Conservation (phyloP, 2,888 invertebrate genomes). For the Bursaphelenchus okinawaensis region DNA sequence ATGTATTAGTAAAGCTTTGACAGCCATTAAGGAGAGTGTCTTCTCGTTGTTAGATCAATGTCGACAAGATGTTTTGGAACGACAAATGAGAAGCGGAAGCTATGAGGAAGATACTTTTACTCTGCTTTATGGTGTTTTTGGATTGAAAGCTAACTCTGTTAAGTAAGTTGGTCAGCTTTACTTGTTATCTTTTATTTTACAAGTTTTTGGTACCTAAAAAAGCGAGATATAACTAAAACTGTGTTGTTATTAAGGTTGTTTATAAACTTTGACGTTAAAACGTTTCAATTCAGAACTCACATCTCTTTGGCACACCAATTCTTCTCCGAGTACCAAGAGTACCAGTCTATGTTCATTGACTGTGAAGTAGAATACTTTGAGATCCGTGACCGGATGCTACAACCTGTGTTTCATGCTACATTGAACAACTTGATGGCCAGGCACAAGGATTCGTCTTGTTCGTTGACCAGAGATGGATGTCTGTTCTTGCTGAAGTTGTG, state of each 20-base stretch:
- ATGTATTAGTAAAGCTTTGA: slow-evolving; percentile 53
- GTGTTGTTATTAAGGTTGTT: slow-evolving; percentile 1
- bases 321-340: slow-evolving; percentile 46
- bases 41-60: slow-evolving; percentile 46
- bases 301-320: slow-evolving; percentile 47
- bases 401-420: slow-evolving; percentile 49
- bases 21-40: slow-evolving; percentile 50
- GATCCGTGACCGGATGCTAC: slow-evolving; percentile 43
- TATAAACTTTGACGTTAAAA: background rate
- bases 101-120: slow-evolving; percentile 53
- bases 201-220: background rate
- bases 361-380: slow-evolving; percentile 53
- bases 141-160: slow-evolving; percentile 46
- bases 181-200: slow-evolving; percentile 2
- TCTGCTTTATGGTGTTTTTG: slow-evolving; percentile 53
- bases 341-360: slow-evolving; percentile 50
- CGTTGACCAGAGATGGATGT: slow-evolving; percentile 71
- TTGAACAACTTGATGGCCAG: slow-evolving; percentile 29
- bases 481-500: slow-evolving; percentile 85
- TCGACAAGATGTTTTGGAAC: slow-evolving; percentile 38
- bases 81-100: slow-evolving; percentile 22
- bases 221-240: too few species aligned
- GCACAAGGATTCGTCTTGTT: slow-evolving; percentile 46
- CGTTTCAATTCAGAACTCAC: slow-evolving; percentile 46
- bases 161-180: slow-evolving; percentile 34